These are phyloP conservation scores for Silurus lanzhouensis DNA, from an alignment of 2,797 vertebrate genomes.

Conservation along the genomic window DNA sequence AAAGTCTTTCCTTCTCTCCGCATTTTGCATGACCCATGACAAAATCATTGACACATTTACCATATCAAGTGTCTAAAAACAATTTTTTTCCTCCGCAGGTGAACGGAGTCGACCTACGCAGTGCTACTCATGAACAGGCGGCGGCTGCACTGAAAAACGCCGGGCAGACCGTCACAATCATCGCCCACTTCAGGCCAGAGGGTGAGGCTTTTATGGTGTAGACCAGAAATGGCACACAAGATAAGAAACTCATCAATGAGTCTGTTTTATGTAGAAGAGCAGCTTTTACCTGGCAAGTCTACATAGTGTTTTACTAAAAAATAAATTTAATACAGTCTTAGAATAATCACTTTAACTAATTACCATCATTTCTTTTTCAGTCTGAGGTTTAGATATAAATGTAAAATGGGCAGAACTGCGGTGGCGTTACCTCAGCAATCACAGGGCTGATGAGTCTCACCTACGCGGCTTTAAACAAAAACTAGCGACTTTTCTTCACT, in stretches of 20 bases:
- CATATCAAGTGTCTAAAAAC: background rate
- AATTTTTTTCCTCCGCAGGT: conserved; percentile 72
- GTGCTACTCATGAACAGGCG: conserved; percentile 93
- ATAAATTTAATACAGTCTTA: background rate
- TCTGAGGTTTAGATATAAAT: too few relatives aligned
- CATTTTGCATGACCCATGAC: background rate
- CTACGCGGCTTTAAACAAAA: background rate
- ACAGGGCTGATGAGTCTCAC: background rate
- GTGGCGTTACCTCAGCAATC: background rate
- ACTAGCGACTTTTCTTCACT: too few relatives aligned
- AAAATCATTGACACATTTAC: background rate
- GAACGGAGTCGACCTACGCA: conserved; percentile 90
- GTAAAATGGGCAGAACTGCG: background rate
- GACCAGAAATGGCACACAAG: background rate
- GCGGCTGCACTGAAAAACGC: conserved; percentile 94
- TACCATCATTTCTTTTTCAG: background rate
- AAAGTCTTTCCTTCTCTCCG: too few relatives aligned
- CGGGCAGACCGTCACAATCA: conserved; percentile 91
- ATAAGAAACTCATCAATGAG: background rate
- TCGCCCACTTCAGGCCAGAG: conserved; percentile 94
- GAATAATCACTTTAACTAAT: background rate
- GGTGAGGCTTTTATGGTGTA: conserved; percentile 73
- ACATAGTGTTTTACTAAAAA: background rate
- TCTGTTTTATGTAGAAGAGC: background rate
- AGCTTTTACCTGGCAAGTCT: background rate